These are phyloP conservation scores for Coreius guichenoti DNA, from an alignment of 2,797 vertebrate species.

Conservation along the genomic window DNA sequence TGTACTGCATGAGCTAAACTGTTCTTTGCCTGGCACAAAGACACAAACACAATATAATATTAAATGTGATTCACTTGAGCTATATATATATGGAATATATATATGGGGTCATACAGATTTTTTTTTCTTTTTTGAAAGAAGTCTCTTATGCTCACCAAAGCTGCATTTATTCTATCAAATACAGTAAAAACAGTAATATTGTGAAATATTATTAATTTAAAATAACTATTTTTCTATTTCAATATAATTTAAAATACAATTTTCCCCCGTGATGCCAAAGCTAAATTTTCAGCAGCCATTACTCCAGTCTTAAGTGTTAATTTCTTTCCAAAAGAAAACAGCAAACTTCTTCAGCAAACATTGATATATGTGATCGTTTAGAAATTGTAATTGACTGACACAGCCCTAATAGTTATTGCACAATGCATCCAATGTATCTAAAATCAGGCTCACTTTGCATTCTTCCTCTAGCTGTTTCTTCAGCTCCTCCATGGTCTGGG, in stretches of 20 bases:
- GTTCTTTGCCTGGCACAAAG: slow-evolving; percentile 78
- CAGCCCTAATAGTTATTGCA: not conserved
- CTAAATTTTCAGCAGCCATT: not conserved
- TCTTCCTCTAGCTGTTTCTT: slow-evolving; percentile 87
- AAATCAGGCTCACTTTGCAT: slow-evolving; percentile 70
- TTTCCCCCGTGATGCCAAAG: too few species aligned
- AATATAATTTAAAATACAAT: too few species aligned
- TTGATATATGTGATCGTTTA: not conserved
- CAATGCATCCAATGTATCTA: not conserved
- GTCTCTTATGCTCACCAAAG: not conserved
- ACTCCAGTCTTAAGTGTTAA: not conserved
- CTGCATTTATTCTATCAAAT: not conserved
- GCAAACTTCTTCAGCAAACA: not conserved
- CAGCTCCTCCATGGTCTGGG: slow-evolving; percentile 81
- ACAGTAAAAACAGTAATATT: not conserved
- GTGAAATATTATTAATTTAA: slow-evolving; percentile 1
- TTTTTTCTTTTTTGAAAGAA: too few species aligned
- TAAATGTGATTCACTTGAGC: not conserved
- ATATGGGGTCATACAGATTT: not conserved
- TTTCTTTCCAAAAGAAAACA: not conserved
- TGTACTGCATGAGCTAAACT: slow-evolving; percentile 83
- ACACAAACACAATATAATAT: slow-evolving; percentile 18
- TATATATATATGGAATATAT: not conserved
- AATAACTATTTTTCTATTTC: not conserved
- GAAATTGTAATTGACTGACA: not conserved